Evolutionary conservation across 2,888 invertebrate species (phyloP).

Genomic region (Lacanobia oleracea): DNA sequence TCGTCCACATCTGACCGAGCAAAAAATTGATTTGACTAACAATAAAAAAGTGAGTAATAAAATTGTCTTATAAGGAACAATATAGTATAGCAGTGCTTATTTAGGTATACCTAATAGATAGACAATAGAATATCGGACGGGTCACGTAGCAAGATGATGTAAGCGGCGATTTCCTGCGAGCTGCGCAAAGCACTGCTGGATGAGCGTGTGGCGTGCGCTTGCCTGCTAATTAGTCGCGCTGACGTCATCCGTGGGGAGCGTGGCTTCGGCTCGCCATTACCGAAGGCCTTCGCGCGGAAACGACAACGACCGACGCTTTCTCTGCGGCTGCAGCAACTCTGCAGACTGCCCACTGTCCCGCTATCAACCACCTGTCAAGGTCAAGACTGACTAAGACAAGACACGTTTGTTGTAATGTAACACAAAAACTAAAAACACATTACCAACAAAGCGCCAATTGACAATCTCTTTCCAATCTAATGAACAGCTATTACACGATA

Average conservation of each 20-base stretch:
- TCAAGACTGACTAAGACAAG: conserved; percentile 54
- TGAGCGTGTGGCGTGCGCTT: conserved; percentile 79
- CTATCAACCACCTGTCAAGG: conserved; percentile 75
- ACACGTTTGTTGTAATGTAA: conserved; percentile 10
- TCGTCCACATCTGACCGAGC: conserved; percentile 13
- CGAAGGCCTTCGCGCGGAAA: conserved; percentile 88
- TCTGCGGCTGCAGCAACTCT: conserved; percentile 76
- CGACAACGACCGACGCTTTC: conserved; percentile 89
- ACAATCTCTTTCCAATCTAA: conserved; percentile 36
- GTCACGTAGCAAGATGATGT: conserved; percentile 85
- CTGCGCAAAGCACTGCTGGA: conserved; percentile 74
- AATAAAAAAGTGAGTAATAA: conserved; percentile 35
- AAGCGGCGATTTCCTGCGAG: conserved; percentile 87
- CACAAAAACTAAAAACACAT: conserved; percentile 11
- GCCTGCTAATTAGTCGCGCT: conserved; percentile 86
- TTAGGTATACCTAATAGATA: conserved; percentile 62
- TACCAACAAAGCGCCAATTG: conserved; percentile 15
- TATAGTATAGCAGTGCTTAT: conserved; percentile 55
- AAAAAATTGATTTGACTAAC: conserved; percentile 14
- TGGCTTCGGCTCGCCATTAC: conserved; percentile 83
- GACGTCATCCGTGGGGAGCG: conserved; percentile 85
- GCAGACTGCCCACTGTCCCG: conserved; percentile 70
- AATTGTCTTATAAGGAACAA: conserved; percentile 52
- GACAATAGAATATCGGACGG: conserved; percentile 75
- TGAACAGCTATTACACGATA: conserved; percentile 47